Evolutionary conservation across 2,113 vertebrate species (phyloP).

Genomic region (Gasterosteus aculeatus): DNA sequence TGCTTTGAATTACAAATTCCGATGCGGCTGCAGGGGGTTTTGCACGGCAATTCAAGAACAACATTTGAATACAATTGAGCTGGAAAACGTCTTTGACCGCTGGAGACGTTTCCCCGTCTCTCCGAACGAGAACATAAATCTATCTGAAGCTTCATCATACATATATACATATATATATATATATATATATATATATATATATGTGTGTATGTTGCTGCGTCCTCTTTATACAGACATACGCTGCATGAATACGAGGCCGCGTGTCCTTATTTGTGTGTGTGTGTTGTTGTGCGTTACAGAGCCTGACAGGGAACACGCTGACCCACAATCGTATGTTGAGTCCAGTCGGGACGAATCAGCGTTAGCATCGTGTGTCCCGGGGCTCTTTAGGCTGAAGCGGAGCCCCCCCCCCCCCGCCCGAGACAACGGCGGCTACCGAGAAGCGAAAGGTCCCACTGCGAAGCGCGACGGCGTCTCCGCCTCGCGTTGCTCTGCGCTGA

Average conservation of each 20-base stretch:
- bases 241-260: constrained; percentile 1
- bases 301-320: constrained; percentile 52
- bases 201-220: no score
- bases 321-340: constrained; percentile 56
- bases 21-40: constrained; percentile 9
- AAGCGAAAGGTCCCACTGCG: constrained; percentile 25
- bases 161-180: no score
- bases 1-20: constrained; percentile 67
- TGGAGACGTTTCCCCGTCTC: not conserved
- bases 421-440: constrained; percentile 18
- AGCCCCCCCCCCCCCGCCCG: no score
- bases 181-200: no score
- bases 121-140: constrained; percentile 13
- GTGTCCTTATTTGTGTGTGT: constrained; percentile 10
- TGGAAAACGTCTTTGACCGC: constrained; percentile 14
- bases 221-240: no score
- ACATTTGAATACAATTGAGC: constrained; percentile 64
- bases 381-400: constrained; percentile 32
- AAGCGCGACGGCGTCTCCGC: not conserved
- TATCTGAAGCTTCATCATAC: not conserved
- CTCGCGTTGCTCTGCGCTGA: not conserved
- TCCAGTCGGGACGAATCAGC: constrained; percentile 66
- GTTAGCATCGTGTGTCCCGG: constrained; percentile 37
- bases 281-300: not conserved
- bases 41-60: constrained; percentile 44